Percentiles rank a stretch among this genome's conserved stretches.
Evolutionary conservation across 2,888 invertebrate species (phyloP).

Genomic region (Pyrochroa serraticornis): DNA sequence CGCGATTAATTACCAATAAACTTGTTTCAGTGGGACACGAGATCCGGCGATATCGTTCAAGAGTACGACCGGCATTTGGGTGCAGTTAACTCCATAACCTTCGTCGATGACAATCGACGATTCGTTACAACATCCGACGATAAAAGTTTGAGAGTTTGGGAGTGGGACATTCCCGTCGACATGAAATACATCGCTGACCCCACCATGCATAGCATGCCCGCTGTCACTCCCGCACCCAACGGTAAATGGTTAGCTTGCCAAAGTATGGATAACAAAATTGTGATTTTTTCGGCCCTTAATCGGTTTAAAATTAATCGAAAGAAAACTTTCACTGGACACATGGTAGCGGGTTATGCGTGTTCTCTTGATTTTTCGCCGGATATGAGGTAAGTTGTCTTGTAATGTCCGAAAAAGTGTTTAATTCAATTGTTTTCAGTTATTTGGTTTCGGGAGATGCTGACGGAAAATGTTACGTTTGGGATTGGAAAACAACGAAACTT

Average conservation of each 20-base stretch:
- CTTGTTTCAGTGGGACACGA: constrained; percentile 87
- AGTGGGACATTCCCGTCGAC: constrained; percentile 98
- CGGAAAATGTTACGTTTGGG: constrained; percentile 98
- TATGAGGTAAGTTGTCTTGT: constrained; percentile 87
- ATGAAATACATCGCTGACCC: constrained; percentile 99
- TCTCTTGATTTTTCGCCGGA: constrained; percentile 97
- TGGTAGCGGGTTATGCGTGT: constrained; percentile 99
- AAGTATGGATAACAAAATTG: constrained; percentile 98
- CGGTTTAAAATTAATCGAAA: constrained; percentile 97
- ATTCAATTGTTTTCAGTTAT: constrained; percentile 69
- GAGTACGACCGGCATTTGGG: constrained; percentile 99
- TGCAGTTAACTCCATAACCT: constrained; percentile 98
- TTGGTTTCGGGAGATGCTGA: constrained; percentile 98
- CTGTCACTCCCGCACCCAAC: constrained; percentile 93
- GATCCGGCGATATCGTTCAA: constrained; percentile 81
- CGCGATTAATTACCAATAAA: no score
- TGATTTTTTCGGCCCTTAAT: constrained; percentile 96
- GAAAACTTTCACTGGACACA: constrained; percentile 97
- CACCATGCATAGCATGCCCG: constrained; percentile 98
- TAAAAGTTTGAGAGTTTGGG: constrained; percentile 98
- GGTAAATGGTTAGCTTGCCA: constrained; percentile 99
- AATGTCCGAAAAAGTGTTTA: no score
- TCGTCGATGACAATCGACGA: constrained; percentile 96
- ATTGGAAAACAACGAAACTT: constrained; percentile 98
- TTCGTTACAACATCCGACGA: constrained; percentile 99